Conservation (phyloP, 37 sponge, comb jelly and placozoan species). For the Crambe crambe region DNA sequence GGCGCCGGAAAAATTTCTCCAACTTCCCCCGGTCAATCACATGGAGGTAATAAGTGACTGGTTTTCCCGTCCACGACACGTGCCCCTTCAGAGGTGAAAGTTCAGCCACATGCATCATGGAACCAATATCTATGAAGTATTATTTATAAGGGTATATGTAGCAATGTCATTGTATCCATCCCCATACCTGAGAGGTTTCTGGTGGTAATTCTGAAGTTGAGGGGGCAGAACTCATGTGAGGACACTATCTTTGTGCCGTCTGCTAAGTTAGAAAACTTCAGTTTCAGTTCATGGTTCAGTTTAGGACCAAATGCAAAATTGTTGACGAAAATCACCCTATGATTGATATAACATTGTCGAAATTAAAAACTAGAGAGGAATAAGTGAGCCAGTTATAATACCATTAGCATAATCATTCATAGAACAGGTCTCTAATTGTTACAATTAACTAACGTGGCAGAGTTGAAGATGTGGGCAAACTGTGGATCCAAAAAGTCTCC, state of each 20-base stretch:
- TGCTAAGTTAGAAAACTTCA: constrained; percentile 68
- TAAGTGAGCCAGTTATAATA: not conserved
- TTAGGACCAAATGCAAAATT: constrained; percentile 98
- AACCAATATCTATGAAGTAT: constrained; percentile 87
- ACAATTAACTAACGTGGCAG: constrained; percentile 75
- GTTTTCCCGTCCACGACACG: constrained; percentile 97
- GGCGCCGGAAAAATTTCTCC: constrained; percentile 57
- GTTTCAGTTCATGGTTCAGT: constrained; percentile 90
- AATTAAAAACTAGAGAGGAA: not conserved
- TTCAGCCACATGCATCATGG: constrained; percentile 86
- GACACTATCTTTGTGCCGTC: constrained; percentile 91
- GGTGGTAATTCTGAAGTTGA: constrained; percentile 91
- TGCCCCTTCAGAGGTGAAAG: constrained; percentile 80
- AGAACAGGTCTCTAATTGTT: too few species aligned
- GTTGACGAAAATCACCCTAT: constrained; percentile 92
- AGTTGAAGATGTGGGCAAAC: constrained; percentile 54
- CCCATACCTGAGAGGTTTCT: constrained; percentile 91
- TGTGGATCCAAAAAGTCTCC: constrained; percentile 89
- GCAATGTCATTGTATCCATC: too few species aligned
- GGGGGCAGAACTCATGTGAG: constrained; percentile 92
- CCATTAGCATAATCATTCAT: too few species aligned
- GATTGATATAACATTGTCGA: too few species aligned
- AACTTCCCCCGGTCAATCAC: constrained; percentile 79
- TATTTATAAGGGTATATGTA: too few species aligned
- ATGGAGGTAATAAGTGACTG: constrained; percentile 94